Evolutionary conservation across 2,113 vertebrate genomes (phyloP).

Genomic region (Tamias sibiricus): DNA sequence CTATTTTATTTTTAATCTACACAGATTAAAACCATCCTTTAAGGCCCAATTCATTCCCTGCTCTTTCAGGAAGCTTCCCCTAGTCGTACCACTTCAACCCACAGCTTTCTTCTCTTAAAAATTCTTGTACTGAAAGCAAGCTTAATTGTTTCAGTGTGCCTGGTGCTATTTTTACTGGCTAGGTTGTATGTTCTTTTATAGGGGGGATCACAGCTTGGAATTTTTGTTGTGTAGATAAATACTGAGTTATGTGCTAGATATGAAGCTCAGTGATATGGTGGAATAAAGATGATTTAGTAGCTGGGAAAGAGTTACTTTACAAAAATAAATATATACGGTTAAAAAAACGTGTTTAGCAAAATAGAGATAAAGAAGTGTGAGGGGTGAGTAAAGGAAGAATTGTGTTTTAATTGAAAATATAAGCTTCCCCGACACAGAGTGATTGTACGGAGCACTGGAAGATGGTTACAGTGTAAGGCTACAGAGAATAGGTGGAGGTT

Average conservation of each 20-base stretch:
- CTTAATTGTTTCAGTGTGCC: not conserved
- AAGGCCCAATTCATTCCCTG: not conserved
- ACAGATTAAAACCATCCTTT: not conserved
- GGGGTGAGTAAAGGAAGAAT: not conserved
- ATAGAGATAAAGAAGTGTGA: not conserved
- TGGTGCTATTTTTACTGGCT: not conserved
- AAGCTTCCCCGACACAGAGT: not conserved
- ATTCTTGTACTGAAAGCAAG: not conserved
- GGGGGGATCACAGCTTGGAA: not conserved
- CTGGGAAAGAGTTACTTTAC: not conserved
- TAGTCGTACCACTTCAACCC: not conserved
- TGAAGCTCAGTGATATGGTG: not conserved
- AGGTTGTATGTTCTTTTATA: not conserved
- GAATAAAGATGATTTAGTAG: not conserved
- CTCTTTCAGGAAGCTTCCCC: not conserved
- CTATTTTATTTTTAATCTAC: not conserved
- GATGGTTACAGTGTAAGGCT: not conserved
- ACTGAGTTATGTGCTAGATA: not conserved
- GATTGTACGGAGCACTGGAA: not conserved
- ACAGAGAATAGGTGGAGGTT: not conserved
- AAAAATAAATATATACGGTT: not conserved
- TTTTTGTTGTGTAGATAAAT: not conserved
- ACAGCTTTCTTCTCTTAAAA: not conserved
- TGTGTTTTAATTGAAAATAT: not conserved
- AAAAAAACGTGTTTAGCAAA: not conserved